Evolutionary conservation across 1,140 invertebrate genomes (phyloP).

Genomic region (Lordiphosa collinella): DNA sequence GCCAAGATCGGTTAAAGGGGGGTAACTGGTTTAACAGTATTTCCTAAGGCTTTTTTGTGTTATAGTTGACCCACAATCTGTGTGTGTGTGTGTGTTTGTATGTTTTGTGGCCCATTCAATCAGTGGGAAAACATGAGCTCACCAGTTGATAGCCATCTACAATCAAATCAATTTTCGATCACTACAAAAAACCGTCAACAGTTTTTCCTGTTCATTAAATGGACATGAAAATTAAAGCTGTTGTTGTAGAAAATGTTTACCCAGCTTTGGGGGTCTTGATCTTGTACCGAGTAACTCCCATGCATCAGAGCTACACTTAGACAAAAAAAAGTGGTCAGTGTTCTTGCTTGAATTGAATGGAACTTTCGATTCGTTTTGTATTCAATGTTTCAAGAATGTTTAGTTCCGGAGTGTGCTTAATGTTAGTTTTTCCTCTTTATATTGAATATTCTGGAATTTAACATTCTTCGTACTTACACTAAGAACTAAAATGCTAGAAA

Average conservation of each 20-base stretch:
- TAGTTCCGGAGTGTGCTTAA: too few relatives aligned
- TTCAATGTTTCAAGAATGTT: too few relatives aligned
- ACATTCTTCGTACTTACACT: too few relatives aligned
- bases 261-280: neutral
- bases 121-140: slow-evolving; percentile 46
- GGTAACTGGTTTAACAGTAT: slow-evolving; percentile 17
- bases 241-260: neutral
- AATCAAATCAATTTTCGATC: slow-evolving; percentile 40
- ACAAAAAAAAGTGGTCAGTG: too few relatives aligned
- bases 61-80: slow-evolving; percentile 1
- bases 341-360: too few relatives aligned
- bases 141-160: slow-evolving; percentile 30
- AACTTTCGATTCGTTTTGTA: too few relatives aligned
- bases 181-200: slow-evolving; percentile 9
- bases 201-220: neutral
- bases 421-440: too few relatives aligned
- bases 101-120: slow-evolving; percentile 27
- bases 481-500: too few relatives aligned
- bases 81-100: slow-evolving; percentile 12
- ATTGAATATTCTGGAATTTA: too few relatives aligned
- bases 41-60: neutral
- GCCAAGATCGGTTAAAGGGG: slow-evolving; percentile 12
- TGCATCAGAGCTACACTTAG: too few relatives aligned
- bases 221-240: too few relatives aligned
- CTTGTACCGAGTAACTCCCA: too few relatives aligned